phyloP scores from a whole-genome alignment of 2,888 invertebrate genomes.

The Tetramorium bicarinatum region DNA sequence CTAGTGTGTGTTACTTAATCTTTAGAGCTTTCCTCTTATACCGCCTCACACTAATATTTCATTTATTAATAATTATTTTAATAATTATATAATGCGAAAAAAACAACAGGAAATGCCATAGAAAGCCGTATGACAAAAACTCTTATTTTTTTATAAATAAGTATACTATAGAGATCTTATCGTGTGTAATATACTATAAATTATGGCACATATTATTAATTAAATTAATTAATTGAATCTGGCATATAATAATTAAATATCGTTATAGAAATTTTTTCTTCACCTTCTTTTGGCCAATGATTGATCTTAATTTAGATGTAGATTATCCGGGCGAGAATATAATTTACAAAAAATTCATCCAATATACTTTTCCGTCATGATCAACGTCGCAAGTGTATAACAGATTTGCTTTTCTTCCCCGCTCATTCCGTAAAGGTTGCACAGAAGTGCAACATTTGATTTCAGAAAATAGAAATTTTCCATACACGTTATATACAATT shows the following conservation, averaged over 20 bases:
- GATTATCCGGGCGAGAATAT: background rate
- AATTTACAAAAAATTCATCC: background rate
- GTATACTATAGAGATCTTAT: background rate
- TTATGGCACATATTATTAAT: background rate
- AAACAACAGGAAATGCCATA: too few relatives aligned
- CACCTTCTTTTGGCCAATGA: background rate
- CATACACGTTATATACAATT: too few relatives aligned
- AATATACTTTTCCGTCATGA: too few relatives aligned
- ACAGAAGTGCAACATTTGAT: too few relatives aligned
- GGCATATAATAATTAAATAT: background rate
- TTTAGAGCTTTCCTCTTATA: too few relatives aligned
- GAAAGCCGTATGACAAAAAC: too few relatives aligned
- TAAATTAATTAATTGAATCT: background rate
- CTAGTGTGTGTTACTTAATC: background rate
- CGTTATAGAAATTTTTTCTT: background rate
- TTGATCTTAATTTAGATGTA: background rate
- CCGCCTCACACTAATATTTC: too few relatives aligned
- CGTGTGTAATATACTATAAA: background rate
- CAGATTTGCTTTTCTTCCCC: background rate
- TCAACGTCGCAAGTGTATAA: background rate
- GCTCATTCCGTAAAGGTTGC: background rate
- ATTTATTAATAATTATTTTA: too few relatives aligned
- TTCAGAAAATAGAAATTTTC: too few relatives aligned
- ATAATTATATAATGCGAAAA: too few relatives aligned
- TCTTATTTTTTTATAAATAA: background rate